Evolutionary conservation across 2,888 invertebrate genomes (phyloP).

Genomic region (Nemurella pictetii): DNA sequence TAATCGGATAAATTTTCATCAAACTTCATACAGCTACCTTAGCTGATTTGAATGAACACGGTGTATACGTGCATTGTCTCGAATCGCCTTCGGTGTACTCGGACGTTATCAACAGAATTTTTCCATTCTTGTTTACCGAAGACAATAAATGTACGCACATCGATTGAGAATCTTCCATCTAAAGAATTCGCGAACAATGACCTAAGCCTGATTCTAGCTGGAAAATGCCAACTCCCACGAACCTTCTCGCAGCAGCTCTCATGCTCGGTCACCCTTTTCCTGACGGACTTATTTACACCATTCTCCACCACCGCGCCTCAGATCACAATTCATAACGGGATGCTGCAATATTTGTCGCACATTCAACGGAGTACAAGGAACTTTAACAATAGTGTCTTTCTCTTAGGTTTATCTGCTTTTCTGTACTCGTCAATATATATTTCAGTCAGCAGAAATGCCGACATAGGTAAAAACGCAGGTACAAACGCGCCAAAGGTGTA

Average conservation of each 20-base stretch:
- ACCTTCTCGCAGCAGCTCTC: neutral
- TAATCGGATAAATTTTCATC: neutral
- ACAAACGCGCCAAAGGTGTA: neutral
- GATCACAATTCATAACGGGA: neutral
- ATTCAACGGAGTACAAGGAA: neutral
- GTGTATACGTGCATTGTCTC: neutral
- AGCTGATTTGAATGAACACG: neutral
- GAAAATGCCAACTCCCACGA: no score
- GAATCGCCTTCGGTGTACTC: neutral
- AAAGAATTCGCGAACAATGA: neutral
- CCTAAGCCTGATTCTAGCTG: neutral
- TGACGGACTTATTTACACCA: neutral
- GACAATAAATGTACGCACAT: neutral
- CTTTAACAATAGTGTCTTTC: neutral
- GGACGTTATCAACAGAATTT: neutral
- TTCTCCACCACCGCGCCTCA: neutral
- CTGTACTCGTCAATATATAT: no score
- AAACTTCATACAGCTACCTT: neutral
- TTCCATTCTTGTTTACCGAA: neutral
- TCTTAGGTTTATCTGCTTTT: neutral
- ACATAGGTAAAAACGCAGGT: no score
- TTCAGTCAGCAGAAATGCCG: neutral
- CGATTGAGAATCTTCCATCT: neutral
- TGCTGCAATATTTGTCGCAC: neutral
- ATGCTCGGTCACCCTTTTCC: neutral